These are phyloP conservation scores for Heliconius cydno DNA, from an alignment of 2,888 invertebrate genomes.

Conservation along the genomic window DNA sequence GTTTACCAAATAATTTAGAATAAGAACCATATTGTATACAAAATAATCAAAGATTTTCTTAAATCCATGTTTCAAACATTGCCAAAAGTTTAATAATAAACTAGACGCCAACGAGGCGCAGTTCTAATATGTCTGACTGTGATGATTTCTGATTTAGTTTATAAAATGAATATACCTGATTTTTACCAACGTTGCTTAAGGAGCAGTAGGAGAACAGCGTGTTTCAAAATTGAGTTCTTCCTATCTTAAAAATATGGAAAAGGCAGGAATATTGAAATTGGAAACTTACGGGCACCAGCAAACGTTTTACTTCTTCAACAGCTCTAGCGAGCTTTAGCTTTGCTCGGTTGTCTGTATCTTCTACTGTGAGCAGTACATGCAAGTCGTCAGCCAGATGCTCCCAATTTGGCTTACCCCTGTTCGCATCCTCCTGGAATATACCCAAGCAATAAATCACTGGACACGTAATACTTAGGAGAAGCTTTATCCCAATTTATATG, in stretches of 20 bases:
- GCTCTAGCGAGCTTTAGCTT: slow-evolving; percentile 97
- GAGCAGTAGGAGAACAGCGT: neutral
- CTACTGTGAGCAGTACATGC: slow-evolving; percentile 98
- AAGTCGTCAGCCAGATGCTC: slow-evolving; percentile 99
- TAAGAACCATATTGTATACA: neutral
- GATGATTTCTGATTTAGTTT: neutral
- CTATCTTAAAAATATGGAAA: neutral
- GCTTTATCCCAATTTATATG: slow-evolving; percentile 48
- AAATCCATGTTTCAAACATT: neutral
- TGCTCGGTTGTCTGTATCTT: slow-evolving; percentile 98
- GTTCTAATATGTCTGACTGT: neutral
- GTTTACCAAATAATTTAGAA: slow-evolving; percentile 1
- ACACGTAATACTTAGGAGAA: slow-evolving; percentile 46
- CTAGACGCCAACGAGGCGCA: neutral
- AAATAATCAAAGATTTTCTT: neutral
- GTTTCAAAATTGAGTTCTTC: neutral
- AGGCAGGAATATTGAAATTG: neutral
- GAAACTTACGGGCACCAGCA: slow-evolving; percentile 96
- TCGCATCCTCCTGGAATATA: slow-evolving; percentile 95
- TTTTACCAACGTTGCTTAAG: neutral
- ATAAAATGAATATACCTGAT: no score
- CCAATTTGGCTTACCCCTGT: slow-evolving; percentile 99
- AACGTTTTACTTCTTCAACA: slow-evolving; percentile 98
- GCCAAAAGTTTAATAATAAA: slow-evolving; percentile 16
- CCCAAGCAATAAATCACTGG: slow-evolving; percentile 48